Conservation (phyloP, 1,140 invertebrate species). For the Heliconius hewitsoni region DNA sequence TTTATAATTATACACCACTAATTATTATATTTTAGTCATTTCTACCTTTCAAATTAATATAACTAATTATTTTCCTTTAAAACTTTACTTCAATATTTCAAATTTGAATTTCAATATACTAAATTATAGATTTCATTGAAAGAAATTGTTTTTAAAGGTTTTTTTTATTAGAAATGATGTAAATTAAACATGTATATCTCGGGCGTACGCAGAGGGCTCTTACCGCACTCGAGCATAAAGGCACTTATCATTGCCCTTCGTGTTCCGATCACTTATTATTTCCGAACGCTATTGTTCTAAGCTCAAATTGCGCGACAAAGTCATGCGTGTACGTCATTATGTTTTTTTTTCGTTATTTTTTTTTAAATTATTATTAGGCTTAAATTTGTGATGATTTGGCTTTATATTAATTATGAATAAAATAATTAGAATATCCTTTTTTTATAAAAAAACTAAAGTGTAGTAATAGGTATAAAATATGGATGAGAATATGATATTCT, state of each 20-base stretch:
- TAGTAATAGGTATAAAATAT: too few species aligned
- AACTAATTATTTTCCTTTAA: too few species aligned
- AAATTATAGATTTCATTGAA: too few species aligned
- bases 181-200: constrained; percentile 43
- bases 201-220: constrained; percentile 58
- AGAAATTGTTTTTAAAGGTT: not conserved
- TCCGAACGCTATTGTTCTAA: constrained; percentile 62
- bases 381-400: not conserved
- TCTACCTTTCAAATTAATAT: too few species aligned
- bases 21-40: not conserved
- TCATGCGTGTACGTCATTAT: constrained; percentile 47
- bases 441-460: not conserved
- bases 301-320: constrained; percentile 58
- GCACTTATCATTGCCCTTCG: constrained; percentile 64
- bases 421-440: not conserved
- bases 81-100: too few species aligned
- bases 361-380: constrained; percentile 23
- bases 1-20: not conserved
- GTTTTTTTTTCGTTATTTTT: constrained; percentile 34
- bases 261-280: constrained; percentile 69
- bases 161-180: not conserved
- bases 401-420: not conserved
- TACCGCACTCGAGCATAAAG: constrained; percentile 57
- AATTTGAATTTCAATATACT: too few species aligned
- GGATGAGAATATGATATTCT: too few species aligned